Conservation (phyloP, 2,888 invertebrate genomes). For the Athetis lepigone region DNA sequence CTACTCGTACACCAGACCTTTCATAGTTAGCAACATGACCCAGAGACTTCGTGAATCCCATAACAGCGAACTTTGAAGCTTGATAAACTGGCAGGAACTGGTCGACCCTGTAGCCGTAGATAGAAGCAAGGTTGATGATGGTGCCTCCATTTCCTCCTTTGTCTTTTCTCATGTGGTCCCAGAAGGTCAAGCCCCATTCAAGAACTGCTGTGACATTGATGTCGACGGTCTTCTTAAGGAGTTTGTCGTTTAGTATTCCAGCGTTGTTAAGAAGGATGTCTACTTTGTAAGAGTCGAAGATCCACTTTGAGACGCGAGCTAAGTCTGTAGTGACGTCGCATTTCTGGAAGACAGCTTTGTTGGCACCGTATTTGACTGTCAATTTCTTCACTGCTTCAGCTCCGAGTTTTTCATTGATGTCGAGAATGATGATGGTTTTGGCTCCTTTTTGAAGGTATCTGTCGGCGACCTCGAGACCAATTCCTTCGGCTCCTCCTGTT, state of each 20-base stretch:
- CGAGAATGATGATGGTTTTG: conserved; percentile 69
- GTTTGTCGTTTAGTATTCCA: conserved; percentile 75
- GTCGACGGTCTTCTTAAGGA: conserved; percentile 70
- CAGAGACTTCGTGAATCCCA: conserved; percentile 88
- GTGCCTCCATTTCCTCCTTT: conserved; percentile 91
- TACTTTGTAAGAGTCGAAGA: conserved; percentile 76
- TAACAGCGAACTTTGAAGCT: conserved; percentile 90
- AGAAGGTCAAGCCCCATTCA: conserved; percentile 87
- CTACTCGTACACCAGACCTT: conserved; percentile 86
- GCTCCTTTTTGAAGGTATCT: conserved; percentile 83
- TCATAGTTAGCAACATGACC: conserved; percentile 83
- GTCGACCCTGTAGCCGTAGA: conserved; percentile 88
- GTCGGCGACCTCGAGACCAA: conserved; percentile 84
- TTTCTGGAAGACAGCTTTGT: conserved; percentile 83
- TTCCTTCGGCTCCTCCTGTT: conserved; percentile 89
- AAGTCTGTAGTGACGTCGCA: conserved; percentile 88
- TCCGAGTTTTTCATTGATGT: conserved; percentile 75
- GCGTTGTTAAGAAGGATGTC: conserved; percentile 86
- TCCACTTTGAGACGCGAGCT: conserved; percentile 76
- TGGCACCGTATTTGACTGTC: conserved; percentile 80
- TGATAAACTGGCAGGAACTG: conserved; percentile 90
- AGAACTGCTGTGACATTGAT: conserved; percentile 79
- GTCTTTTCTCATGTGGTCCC: conserved; percentile 90
- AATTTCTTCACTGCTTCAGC: conserved; percentile 80
- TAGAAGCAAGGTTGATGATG: conserved; percentile 92